These are phyloP conservation scores for Amitus sp. DNA, from an alignment of 2,888 invertebrate species.

Conservation along the genomic window DNA sequence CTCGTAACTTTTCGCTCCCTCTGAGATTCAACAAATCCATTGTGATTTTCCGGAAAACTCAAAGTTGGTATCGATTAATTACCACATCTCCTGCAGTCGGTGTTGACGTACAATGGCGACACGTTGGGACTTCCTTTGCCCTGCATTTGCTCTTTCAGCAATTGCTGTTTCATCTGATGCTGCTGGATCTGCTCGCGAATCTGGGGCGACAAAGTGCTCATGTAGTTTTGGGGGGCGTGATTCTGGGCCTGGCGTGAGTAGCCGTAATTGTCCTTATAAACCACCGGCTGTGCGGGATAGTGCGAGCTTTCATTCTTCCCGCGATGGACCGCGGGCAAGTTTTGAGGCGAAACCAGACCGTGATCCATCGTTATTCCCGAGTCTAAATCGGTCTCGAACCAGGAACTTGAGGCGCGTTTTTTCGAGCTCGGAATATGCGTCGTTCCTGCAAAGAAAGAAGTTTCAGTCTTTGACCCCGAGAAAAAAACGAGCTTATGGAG, in stretches of 20 bases:
- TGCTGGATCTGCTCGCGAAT: conserved; percentile 59
- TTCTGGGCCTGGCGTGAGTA: conserved; percentile 26
- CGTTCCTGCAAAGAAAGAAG: conserved; percentile 35
- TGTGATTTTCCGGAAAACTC: background rate
- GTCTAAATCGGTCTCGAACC: conserved; percentile 92
- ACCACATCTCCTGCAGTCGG: conserved; percentile 64
- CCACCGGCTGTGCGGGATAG: conserved; percentile 21
- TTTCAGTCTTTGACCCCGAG: background rate
- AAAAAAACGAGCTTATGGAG: too few species aligned
- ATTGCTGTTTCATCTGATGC: conserved; percentile 58
- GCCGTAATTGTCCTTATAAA: conserved; percentile 30
- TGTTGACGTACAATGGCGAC: conserved; percentile 78
- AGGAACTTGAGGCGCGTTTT: conserved; percentile 75
- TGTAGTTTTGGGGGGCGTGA: conserved; percentile 49
- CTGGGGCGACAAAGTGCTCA: conserved; percentile 53
- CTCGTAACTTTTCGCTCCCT: conserved; percentile 49
- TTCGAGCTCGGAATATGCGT: conserved; percentile 63
- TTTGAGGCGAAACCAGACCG: conserved; percentile 67
- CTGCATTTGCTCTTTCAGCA: conserved; percentile 59
- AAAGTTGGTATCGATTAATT: background rate
- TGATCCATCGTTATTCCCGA: conserved; percentile 81
- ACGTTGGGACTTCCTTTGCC: conserved; percentile 51
- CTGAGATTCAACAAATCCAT: conserved; percentile 31
- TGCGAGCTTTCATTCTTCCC: conserved; percentile 46
- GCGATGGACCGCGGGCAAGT: conserved; percentile 50